Conservation (phyloP, 1,140 invertebrate genomes). For the Rhagoletis pomonella region DNA sequence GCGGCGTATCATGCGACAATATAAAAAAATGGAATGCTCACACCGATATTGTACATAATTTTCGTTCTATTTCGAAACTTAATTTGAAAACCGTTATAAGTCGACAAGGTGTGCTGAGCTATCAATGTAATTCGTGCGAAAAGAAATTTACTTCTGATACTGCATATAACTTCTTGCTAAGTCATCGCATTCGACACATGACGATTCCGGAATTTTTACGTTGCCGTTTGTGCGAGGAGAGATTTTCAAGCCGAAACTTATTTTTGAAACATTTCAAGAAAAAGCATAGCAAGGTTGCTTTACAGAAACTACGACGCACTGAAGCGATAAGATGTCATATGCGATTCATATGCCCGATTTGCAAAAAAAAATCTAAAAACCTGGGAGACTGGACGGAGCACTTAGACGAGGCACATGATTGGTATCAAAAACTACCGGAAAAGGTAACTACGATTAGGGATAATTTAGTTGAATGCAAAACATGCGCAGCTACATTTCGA, state of each 20-base stretch:
- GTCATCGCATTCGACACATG: slow-evolving; percentile 40
- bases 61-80: slow-evolving; percentile 10
- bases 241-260: neutral
- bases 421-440: neutral
- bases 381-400: neutral
- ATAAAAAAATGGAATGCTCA: slow-evolving; percentile 46
- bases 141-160: slow-evolving; percentile 5
- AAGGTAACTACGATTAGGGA: neutral
- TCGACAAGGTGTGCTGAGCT: neutral
- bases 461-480: slow-evolving; percentile 23
- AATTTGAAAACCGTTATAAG: slow-evolving; percentile 47
- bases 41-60: slow-evolving; percentile 41
- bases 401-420: slow-evolving; percentile 24
- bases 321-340: neutral
- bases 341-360: neutral
- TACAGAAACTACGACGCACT: neutral
- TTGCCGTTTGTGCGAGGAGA: slow-evolving; percentile 31
- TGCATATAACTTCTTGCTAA: neutral
- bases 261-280: slow-evolving; percentile 14
- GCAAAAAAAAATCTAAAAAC: neutral
- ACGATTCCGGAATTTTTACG: neutral
- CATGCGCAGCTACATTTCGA: neutral
- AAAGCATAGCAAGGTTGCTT: neutral
- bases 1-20: slow-evolving; percentile 3
- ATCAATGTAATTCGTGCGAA: slow-evolving; percentile 23